Conservation (phyloP, 2,888 invertebrate species). For the Hesperia comma region DNA sequence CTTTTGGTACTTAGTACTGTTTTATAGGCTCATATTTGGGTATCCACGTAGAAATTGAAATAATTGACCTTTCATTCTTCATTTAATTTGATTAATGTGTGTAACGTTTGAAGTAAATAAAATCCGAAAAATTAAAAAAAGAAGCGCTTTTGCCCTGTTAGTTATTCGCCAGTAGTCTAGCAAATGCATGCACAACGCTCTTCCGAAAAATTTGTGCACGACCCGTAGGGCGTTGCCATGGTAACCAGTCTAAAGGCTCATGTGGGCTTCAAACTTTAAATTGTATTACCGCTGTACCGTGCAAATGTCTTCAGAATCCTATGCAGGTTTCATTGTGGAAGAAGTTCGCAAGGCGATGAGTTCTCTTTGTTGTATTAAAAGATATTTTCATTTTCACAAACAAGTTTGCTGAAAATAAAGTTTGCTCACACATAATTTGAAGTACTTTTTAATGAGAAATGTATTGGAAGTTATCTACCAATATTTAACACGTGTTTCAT, state of each 20-base stretch:
- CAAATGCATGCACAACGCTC: constrained; percentile 61
- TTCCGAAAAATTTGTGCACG: constrained; percentile 72
- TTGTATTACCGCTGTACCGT: constrained; percentile 73
- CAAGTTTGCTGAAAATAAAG: background rate
- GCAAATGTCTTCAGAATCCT: constrained; percentile 60
- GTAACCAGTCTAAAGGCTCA: constrained; percentile 73
- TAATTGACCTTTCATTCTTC: no score
- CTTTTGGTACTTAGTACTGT: no score
- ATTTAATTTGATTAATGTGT: no score
- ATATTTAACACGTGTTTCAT: no score
- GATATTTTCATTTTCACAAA: constrained; percentile 15
- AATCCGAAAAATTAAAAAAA: background rate
- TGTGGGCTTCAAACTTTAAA: constrained; percentile 81
- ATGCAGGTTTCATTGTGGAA: constrained; percentile 31
- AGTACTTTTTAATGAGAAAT: no score
- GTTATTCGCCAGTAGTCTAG: background rate
- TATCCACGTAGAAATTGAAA: no score
- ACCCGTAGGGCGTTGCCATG: constrained; percentile 75
- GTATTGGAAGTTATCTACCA: no score
- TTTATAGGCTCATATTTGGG: no score
- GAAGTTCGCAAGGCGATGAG: constrained; percentile 14
- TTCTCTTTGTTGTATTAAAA: constrained; percentile 27
- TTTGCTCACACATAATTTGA: no score
- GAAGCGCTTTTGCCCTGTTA: background rate
- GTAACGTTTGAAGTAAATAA: no score